Base-by-base conservation (phyloP, 1,140 invertebrate genomes). In the Trichonephila clavipes region DNA sequence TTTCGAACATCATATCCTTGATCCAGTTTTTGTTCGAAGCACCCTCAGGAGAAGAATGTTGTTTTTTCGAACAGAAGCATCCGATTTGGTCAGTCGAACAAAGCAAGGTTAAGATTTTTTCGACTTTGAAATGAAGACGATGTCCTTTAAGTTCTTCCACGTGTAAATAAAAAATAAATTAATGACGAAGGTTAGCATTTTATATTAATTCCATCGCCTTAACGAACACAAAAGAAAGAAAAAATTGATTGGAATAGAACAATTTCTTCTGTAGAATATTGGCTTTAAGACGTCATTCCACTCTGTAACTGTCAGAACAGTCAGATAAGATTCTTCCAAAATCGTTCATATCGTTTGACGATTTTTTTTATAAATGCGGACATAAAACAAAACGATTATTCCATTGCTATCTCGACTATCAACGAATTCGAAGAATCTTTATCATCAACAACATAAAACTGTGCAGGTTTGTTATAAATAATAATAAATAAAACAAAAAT, bases 1-100 rank as follows among this genome's bases (percentile, higher is more conserved):
- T 87, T 62, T 88, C 59, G 86, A 88, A 19, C 59, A 88, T 88
- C 86, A 64, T 88, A 88, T 88, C 86, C 86, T 88, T 88, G 86
- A 88, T 88, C 86, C 28, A 40, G 10, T 88, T 64, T 58, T 44
- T 51, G 21, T 44, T 66, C 34, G 24, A 40, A 64, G 86, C 86
- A 88, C 86, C 86, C 86, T 88, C 59, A 34, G 86, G 86, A 28
- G 83, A 85, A 85, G 28, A 34, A 77, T 59, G 82, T 59, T 83
- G 44, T 66, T 88, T 88, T 88, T 66, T 28, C 44, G 7, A 14
- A 51, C 16, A 58, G 18, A 85, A 85, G 24, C n/a, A 10, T 85
- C 58, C 83, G 51, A 59, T n/a, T 24, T 19, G 58, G 2, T 16
- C 21, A 18, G 51, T 58, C 12, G n/a, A 85, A 85, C 83, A 85